Base-by-base conservation (phyloP, 2,113 vertebrate genomes). In the Spea multiplicata region DNA sequence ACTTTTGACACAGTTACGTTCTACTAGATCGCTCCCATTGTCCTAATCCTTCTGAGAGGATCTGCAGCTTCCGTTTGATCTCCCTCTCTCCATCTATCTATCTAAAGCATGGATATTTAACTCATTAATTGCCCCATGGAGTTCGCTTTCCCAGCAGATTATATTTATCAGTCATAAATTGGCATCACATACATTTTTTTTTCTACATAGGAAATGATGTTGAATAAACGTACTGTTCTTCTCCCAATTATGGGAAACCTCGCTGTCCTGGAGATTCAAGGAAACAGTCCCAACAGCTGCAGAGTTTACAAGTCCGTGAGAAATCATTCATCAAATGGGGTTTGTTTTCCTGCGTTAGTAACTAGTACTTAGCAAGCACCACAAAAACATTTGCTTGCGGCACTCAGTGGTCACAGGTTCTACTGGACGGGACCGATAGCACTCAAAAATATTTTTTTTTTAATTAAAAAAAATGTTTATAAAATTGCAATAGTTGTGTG, bases 221-320 rank as follows among this genome's bases (percentile, higher is more conserved):
- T 45, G 48, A 9, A 8, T 13, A 50, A 50, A 49, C 47, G 8
- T n/a, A 70, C 13, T 48, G 13, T 12, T 1, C 47, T 70, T 7
- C 14, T n/a, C 14, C 30, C 55, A 59, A 13, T 49, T 59, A 68
- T 80, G 78, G 71, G 78, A 80, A 80, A 76, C 30, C 2, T 48
- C 50, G 46, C 6, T 76, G 67, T 48, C 48, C 75, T 68, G 30
- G 66, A 46, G 17, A 50, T 52, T 9, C 76, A 64, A 71, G 46
- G 53, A 78, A 65, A n/a, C 48, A 12, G 30, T 44, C 50, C 12
- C 48, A 71, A 68, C 78, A 80, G 78, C 78, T 74, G 78, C 65
- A 68, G 47, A 48, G 30, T 80, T 74, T 74, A 73, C 71, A 80
- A 73, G 71, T 55, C 6, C 55, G 48, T 68, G 53, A 74, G 57